These are phyloP conservation scores for Tylochromis polylepis DNA, from an alignment of 2,113 vertebrate species.

Conservation along the genomic window DNA sequence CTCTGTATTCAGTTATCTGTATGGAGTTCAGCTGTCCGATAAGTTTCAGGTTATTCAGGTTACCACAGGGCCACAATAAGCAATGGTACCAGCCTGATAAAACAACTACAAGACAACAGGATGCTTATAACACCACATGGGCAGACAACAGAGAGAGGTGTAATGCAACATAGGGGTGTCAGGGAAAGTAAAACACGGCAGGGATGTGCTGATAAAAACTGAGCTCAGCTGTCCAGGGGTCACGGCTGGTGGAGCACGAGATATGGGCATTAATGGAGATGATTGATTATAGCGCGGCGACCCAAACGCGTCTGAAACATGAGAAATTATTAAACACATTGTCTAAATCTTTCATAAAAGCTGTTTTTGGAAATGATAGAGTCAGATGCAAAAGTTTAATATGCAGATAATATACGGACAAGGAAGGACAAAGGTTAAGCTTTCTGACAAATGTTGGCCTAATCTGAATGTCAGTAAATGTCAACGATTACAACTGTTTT, in stretches of 20 bases:
- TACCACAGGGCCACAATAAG: slow-evolving; percentile 26
- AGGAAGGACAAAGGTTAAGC: slow-evolving; percentile 50
- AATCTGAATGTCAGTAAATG: slow-evolving; percentile 60
- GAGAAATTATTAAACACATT: slow-evolving; percentile 57
- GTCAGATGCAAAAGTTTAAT: slow-evolving; percentile 28
- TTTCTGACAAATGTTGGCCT: slow-evolving; percentile 57
- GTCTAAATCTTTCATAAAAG: slow-evolving; percentile 39
- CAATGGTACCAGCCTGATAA: slow-evolving; percentile 34
- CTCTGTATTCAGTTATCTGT: neutral
- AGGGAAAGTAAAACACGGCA: slow-evolving; percentile 46
- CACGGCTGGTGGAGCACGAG: slow-evolving; percentile 60
- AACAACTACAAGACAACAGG: slow-evolving; percentile 35
- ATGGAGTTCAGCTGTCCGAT: neutral
- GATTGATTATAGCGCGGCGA: slow-evolving; percentile 58
- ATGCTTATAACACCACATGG: slow-evolving; percentile 17
- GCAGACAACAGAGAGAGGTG: slow-evolving; percentile 28
- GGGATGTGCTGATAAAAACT: slow-evolving; percentile 59
- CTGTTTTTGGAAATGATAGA: slow-evolving; percentile 12
- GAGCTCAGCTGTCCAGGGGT: slow-evolving; percentile 66
- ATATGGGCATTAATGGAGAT: slow-evolving; percentile 70
- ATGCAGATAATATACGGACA: slow-evolving; percentile 42
- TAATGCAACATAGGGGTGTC: slow-evolving; percentile 34
- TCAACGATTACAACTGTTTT: slow-evolving; percentile 40
- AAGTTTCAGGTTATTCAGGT: slow-evolving; percentile 30
- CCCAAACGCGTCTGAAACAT: slow-evolving; percentile 46